Percentiles rank a stretch among this genome's conserved stretches.
Conservation (phyloP, 2,113 vertebrate genomes). For the Crotalus viridis region DNA sequence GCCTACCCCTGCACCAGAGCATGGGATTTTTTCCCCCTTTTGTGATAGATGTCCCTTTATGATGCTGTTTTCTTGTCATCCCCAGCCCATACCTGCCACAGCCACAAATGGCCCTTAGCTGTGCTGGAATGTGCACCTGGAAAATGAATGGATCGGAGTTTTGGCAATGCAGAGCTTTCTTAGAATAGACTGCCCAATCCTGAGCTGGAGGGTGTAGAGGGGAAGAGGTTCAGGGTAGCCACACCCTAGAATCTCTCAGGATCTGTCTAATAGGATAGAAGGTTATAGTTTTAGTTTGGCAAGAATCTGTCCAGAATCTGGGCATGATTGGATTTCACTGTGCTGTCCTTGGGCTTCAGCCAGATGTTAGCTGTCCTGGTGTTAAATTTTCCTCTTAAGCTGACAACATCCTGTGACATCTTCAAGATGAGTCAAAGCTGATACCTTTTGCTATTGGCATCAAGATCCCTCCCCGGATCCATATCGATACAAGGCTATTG, state of each 20-base stretch:
- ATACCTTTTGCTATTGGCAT: background rate
- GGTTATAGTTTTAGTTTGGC: background rate
- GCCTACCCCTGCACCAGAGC: background rate
- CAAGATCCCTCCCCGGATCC: background rate
- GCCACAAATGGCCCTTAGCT: background rate
- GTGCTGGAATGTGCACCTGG: background rate
- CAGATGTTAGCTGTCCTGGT: background rate
- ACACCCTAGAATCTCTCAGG: background rate
- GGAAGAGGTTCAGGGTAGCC: background rate
- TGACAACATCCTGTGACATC: background rate
- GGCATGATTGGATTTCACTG: background rate
- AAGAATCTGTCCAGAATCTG: background rate
- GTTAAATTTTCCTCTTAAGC: background rate
- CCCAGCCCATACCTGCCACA: background rate
- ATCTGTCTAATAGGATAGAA: background rate
- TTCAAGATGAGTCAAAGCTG: background rate
- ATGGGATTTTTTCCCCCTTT: background rate
- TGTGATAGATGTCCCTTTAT: background rate
- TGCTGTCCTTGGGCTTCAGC: background rate
- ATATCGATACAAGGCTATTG: background rate
- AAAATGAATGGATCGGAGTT: background rate
- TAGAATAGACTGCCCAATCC: background rate
- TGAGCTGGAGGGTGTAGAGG: background rate
- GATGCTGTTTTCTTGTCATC: background rate
- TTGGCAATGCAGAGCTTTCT: background rate